A percentile compares a stretch with the other conserved stretches of the same genome.
Conservation (phyloP, 2,797 vertebrate species). For the Sphenodon punctatus region DNA sequence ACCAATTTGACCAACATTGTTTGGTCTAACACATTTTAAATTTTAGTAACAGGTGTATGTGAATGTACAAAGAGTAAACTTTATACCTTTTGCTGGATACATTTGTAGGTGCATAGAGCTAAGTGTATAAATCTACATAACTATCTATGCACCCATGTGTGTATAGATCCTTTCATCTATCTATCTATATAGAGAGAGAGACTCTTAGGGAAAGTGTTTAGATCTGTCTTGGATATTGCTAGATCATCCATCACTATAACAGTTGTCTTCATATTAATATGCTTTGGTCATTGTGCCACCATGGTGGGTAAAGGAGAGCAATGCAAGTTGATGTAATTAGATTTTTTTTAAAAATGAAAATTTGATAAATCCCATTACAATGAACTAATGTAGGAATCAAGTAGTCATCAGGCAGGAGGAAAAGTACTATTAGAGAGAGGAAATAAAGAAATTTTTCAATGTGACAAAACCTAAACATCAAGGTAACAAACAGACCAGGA, state of each 20-base stretch:
- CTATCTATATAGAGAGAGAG: neutral
- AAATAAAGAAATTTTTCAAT: neutral
- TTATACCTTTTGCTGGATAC: too few relatives aligned
- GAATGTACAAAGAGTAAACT: too few relatives aligned
- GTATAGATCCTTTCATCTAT: neutral
- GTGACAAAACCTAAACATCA: neutral
- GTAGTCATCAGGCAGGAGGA: neutral
- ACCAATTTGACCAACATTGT: neutral
- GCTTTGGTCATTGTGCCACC: neutral
- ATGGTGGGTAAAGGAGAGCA: neutral
- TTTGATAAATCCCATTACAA: neutral
- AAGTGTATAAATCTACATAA: neutral
- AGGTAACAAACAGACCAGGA: neutral
- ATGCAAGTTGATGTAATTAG: neutral
- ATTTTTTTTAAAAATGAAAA: neutral
- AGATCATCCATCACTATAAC: neutral
- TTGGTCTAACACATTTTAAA: neutral
- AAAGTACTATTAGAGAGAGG: neutral
- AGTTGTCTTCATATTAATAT: neutral
- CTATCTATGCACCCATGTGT: neutral
- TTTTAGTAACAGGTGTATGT: neutral
- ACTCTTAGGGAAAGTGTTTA: neutral
- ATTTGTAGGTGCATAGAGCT: too few relatives aligned
- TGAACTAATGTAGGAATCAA: neutral
- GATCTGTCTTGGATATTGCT: neutral